Evolutionary conservation across 2,888 invertebrate genomes (phyloP), one percentile per base, ranked within the genome.

Genomic region (Magallana nippona): DNA sequence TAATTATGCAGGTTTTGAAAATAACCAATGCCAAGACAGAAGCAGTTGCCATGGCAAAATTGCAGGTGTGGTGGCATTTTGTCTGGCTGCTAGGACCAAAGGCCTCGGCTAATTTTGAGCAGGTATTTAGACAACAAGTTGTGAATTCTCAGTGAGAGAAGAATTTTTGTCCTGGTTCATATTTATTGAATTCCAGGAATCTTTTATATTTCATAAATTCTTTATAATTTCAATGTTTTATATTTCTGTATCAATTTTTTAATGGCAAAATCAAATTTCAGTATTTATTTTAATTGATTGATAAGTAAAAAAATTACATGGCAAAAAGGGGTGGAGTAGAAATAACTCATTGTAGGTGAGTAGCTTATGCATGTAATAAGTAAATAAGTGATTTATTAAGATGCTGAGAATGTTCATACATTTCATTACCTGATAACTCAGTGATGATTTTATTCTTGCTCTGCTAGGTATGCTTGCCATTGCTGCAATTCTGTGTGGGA

Each of bases 1-100:
- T 94, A 55, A 84, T 93, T n/a, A 93, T 94, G 92, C 92, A 93
- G 84, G 93, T 93, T 8, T 91, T 93, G 82, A 91, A 89, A 79
- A 86, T 91, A 11, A 91, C 90, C 87, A 93, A 92, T 86, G 91
- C 93, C 55, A 92, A 90, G 84, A 86, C 85, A 10, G 93, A 93
- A 83, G 79, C 82, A 8, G 91, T 93, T 56, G 93, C 93, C 13
- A n/a, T 89, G 85, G 90, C 87, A 79, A 93, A 94, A 83, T 79
- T 93, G 15, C 77, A 85, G 13, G 91, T 90, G 1, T 93, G 93
- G 94, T 93, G 93, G 93, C 91, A 92, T 86, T 93, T 92, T 83
- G 85, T 93, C 5, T 86, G 86, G 81, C 86, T 88, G 80, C 89
- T 94, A 13, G 92, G 91, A 22, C 82, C 86, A 13, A 91, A 91